These are phyloP conservation scores for human (Homo sapiens) DNA, from an alignment of 2,113 vertebrate species.

Conservation along the genomic window DNA sequence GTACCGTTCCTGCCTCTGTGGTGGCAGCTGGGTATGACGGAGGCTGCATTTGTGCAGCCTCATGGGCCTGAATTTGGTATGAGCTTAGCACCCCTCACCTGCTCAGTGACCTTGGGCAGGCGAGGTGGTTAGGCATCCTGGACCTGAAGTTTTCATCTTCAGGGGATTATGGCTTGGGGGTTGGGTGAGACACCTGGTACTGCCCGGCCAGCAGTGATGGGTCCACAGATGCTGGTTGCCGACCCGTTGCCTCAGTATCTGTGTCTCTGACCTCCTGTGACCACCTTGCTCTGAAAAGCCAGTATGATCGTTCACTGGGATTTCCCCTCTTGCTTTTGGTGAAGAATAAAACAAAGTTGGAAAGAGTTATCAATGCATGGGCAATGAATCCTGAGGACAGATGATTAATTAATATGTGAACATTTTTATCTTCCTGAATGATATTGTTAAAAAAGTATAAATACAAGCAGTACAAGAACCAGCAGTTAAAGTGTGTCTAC, in stretches of 20 bases:
- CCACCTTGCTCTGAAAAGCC: background rate
- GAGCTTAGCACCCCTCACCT: background rate
- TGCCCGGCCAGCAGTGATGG: rapidly evolving
- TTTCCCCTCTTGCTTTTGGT: background rate
- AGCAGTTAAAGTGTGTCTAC: rapidly evolving
- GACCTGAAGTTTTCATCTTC: background rate
- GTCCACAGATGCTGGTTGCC: rapidly evolving
- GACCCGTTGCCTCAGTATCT: background rate
- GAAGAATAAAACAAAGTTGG: background rate
- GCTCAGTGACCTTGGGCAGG: rapidly evolving
- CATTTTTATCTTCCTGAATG: background rate
- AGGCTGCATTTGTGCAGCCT: background rate
- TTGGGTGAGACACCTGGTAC: background rate
- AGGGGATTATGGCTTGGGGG: too few relatives aligned
- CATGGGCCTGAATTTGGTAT: background rate
- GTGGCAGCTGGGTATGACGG: too few relatives aligned
- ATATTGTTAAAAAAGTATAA: background rate
- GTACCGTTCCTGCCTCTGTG: background rate
- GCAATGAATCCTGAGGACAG: background rate
- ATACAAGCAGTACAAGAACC: background rate
- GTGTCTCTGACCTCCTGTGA: background rate
- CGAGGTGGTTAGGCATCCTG: background rate
- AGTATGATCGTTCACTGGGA: too few relatives aligned
- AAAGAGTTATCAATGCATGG: background rate
- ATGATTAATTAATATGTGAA: background rate